Conservation (phyloP, 2,113 vertebrate species). For the Harpagus bidentatus region DNA sequence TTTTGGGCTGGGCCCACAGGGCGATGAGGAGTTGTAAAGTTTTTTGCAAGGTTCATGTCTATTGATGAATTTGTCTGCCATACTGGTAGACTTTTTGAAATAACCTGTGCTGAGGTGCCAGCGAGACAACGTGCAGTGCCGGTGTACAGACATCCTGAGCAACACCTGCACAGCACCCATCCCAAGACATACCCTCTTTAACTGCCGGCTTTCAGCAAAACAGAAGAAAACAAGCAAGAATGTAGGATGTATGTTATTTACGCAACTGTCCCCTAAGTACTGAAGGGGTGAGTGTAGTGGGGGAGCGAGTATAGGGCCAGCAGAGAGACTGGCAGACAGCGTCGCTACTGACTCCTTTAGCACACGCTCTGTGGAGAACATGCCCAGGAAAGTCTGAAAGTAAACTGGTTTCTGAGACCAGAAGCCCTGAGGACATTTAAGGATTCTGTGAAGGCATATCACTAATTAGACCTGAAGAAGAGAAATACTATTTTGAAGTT, state of each 20-base stretch:
- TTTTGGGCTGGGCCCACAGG: fast-evolving
- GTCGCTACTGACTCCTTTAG: neutral
- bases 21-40: neutral
- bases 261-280: neutral
- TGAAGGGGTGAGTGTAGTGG: fast-evolving
- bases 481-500: neutral
- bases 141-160: neutral
- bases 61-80: neutral
- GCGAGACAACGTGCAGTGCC: fast-evolving
- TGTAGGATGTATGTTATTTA: neutral
- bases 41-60: neutral
- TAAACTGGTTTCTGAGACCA: neutral
- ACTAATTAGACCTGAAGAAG: neutral
- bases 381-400: neutral
- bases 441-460: neutral
- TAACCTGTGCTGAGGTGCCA: neutral
- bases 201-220: neutral
- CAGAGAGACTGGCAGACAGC: neutral
- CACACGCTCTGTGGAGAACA: neutral
- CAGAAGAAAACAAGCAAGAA: neutral
- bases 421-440: neutral
- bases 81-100: neutral
- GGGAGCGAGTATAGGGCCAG: neutral
- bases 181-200: neutral
- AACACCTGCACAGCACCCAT: neutral